Percentiles rank a stretch among this genome's conserved stretches.
These are phyloP conservation scores for Emydocephalus ijimae DNA, from an alignment of 2,113 vertebrate species.

Conservation along the genomic window DNA sequence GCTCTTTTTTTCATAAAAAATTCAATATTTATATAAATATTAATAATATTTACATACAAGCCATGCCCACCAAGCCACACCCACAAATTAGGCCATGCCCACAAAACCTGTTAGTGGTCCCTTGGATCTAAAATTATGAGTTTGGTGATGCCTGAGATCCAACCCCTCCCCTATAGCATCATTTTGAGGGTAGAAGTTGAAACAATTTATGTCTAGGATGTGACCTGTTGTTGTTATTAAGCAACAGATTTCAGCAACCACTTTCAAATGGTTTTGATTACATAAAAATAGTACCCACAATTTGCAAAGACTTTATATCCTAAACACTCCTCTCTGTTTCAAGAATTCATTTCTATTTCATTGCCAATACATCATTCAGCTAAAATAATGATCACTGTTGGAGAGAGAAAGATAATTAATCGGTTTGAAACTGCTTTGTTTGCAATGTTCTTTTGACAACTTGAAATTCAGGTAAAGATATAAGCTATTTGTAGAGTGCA, in stretches of 20 bases:
- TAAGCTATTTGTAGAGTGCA: slow-evolving; percentile 47
- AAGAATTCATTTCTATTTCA: slow-evolving; percentile 54
- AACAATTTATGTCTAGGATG: too few relatives aligned
- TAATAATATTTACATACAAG: too few relatives aligned
- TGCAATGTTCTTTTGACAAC: slow-evolving; percentile 10
- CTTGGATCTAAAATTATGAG: too few relatives aligned
- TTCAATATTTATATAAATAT: too few relatives aligned
- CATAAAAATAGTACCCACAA: slow-evolving; percentile 31
- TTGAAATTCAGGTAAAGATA: slow-evolving; percentile 31
- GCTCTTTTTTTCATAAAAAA: too few relatives aligned
- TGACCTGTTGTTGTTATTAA: slow-evolving; percentile 62
- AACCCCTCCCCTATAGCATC: too few relatives aligned
- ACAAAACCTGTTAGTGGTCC: too few relatives aligned
- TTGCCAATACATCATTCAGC: slow-evolving; percentile 16
- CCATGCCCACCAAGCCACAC: too few relatives aligned
- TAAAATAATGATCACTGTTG: slow-evolving; percentile 7
- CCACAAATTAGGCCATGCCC: too few relatives aligned
- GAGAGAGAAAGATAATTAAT: slow-evolving; percentile 10
- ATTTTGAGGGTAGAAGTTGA: too few relatives aligned
- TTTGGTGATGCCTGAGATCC: too few relatives aligned
- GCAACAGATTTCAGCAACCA: slow-evolving; percentile 67
- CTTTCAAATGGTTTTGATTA: slow-evolving; percentile 59
- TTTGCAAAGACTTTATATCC: slow-evolving; percentile 39
- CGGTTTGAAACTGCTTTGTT: slow-evolving; percentile 26
- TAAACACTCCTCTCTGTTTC: slow-evolving; percentile 31